Base-by-base conservation (phyloP, 2,888 invertebrate genomes). In the Drosophila quinaria region DNA sequence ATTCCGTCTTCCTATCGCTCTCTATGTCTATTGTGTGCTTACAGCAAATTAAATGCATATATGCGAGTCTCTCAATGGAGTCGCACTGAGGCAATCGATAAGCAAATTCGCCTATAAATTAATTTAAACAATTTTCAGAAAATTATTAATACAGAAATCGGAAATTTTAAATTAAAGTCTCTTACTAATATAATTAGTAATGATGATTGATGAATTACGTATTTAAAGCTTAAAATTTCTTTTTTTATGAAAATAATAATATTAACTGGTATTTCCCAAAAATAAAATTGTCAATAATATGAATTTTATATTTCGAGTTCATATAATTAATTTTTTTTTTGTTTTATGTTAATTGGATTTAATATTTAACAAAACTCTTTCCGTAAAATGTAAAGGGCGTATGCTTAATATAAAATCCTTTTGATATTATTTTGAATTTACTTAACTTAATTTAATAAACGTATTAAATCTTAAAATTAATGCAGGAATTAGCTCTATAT, bases 11-110 rank as follows among this genome's bases (percentile, higher is more conserved):
- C 3, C 19, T 10, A 5, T 56, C 35, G n/a, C 46, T 15, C 11
- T 33, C 6, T 25, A 35, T 25, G 35, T 17, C n/a, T n/a, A 47
- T 22, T 56, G 15, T 35, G 60, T 35, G 25, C 11, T 17, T 33
- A 25, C 47, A 17, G 25, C 39, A 68, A 42, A 51, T 56, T 52
- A 67, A 73, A 67, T 67, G 22, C 42, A 54, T 31, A 49, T n/a
- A 44, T 44, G 42, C 25, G 19, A 44, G 19, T 37, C 6, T 15
- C 58, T 15, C 17, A n/a, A 9, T 47, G 47, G 4, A 46, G 46
- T 11, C 4, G 56, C 19, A 29, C 25, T 58, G 13, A 9, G 9
- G 37, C 39, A 74, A 70, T 74, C 74, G 65, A 74, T 70, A 55
- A 51, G 15, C 15, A 55, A 25, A 62, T 58, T 61, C 31, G 50